Conservation (phyloP, 2,888 invertebrate species). For the Parnassius glacialis region DNA sequence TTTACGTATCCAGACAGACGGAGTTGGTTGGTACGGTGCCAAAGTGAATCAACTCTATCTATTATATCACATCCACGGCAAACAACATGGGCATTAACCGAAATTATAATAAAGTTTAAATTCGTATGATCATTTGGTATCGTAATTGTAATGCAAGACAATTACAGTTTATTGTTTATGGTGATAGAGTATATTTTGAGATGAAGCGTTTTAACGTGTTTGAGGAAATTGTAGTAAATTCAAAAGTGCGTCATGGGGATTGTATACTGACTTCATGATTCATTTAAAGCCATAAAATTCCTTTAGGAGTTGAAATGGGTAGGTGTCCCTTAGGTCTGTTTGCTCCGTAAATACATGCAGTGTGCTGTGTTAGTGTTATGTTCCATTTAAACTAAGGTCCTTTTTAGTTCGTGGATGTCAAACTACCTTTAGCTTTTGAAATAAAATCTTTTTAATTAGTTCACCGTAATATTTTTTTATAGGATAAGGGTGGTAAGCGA, state of each 20-base stretch:
- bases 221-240: slow-evolving; percentile 35
- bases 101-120: slow-evolving; percentile 14
- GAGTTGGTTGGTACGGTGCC: slow-evolving; percentile 38
- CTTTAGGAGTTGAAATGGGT: background rate
- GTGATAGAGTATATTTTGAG: slow-evolving; percentile 5
- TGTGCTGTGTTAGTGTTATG: no score
- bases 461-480: no score
- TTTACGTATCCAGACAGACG: slow-evolving; percentile 24
- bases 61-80: slow-evolving; percentile 29
- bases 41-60: slow-evolving; percentile 32
- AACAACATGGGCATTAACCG: slow-evolving; percentile 31
- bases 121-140: background rate
- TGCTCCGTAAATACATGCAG: no score
- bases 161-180: slow-evolving; percentile 10
- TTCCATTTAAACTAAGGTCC: no score
- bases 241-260: slow-evolving; percentile 19
- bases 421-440: no score
- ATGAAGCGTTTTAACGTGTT: slow-evolving; percentile 5
- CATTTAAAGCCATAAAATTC: background rate
- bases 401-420: no score
- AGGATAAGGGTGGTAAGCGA: no score
- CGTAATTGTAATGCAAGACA: background rate
- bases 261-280: slow-evolving; percentile 1
- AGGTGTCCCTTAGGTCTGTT: background rate
- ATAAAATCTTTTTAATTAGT: no score